Conservation (phyloP, 2,888 invertebrate species). For the Blomia tropicalis region DNA sequence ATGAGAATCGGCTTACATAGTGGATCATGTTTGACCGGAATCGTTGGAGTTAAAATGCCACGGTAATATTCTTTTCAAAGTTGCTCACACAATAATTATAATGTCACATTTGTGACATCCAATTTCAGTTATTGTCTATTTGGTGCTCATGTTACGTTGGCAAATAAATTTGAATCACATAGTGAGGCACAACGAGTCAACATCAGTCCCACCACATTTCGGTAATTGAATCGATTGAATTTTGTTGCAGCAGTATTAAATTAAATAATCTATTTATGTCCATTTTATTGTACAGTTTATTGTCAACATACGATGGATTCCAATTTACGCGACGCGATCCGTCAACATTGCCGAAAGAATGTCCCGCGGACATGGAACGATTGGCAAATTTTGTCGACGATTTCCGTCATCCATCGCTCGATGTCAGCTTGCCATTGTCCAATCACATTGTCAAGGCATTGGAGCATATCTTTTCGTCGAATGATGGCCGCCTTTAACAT, state of each 20-base stretch:
- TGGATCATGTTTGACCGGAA: slow-evolving; percentile 78
- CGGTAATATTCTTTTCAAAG: slow-evolving; percentile 37
- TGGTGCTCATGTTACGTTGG: slow-evolving; percentile 83
- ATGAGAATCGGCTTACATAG: slow-evolving; percentile 91
- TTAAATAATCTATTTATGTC: not conserved
- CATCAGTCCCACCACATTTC: slow-evolving; percentile 77
- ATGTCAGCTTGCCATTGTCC: slow-evolving; percentile 45
- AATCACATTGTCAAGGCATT: slow-evolving; percentile 53
- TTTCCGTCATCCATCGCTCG: slow-evolving; percentile 55
- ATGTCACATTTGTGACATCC: not conserved
- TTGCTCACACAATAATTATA: not conserved
- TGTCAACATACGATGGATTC: slow-evolving; percentile 58
- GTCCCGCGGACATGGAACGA: slow-evolving; percentile 57
- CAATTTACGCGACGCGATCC: slow-evolving; percentile 56
- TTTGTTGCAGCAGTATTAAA: slow-evolving; percentile 36
- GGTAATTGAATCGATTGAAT: too few species aligned
- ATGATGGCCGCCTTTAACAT: too few species aligned
- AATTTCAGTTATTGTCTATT: slow-evolving; percentile 59
- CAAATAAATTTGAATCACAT: slow-evolving; percentile 86
- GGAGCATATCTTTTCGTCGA: too few species aligned
- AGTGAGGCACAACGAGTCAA: slow-evolving; percentile 79
- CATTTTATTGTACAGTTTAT: slow-evolving; percentile 45
- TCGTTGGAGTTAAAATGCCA: slow-evolving; percentile 82
- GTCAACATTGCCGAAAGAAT: slow-evolving; percentile 64
- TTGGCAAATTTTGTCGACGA: slow-evolving; percentile 70